Percentiles rank a stretch among this genome's conserved stretches.
phyloP scores from a whole-genome alignment of 2,113 vertebrate genomes.

The Tragelaphus strepsiceros region DNA sequence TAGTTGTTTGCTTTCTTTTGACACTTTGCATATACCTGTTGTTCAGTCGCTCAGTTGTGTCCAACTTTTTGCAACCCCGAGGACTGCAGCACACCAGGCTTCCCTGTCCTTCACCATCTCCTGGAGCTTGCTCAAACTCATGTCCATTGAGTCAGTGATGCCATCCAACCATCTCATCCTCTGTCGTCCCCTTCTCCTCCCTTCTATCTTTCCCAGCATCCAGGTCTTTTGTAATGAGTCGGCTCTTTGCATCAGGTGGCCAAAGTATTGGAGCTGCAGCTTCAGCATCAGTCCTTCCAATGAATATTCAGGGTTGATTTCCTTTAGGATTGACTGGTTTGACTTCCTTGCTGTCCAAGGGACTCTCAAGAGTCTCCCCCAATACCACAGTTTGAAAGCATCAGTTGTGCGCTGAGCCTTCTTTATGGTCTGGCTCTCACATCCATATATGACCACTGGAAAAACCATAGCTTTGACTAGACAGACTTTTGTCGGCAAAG shows the following conservation, averaged over 20 bases:
- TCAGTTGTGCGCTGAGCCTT: background rate
- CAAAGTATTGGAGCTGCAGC: background rate
- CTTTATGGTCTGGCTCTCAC: background rate
- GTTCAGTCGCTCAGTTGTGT: background rate
- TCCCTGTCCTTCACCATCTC: background rate
- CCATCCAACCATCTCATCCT: background rate
- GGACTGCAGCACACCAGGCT: background rate
- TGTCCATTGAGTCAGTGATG: background rate
- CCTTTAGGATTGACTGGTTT: background rate
- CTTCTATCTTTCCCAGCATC: background rate
- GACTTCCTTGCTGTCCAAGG: background rate
- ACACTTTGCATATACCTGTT: background rate
- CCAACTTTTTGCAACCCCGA: background rate
- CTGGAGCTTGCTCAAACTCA: background rate
- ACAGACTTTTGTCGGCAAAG: background rate
- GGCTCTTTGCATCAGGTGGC: background rate
- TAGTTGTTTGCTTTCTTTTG: constrained; percentile 13
- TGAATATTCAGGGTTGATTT: background rate
- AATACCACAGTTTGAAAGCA: background rate
- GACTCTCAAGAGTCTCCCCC: background rate
- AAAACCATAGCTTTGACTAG: background rate
- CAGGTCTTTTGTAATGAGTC: background rate
- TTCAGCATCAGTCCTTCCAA: background rate
- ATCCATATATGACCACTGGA: background rate
- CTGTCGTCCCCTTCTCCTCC: background rate